These are phyloP conservation scores for Endotricha flammealis DNA, from an alignment of 2,888 invertebrate genomes.

Conservation along the genomic window DNA sequence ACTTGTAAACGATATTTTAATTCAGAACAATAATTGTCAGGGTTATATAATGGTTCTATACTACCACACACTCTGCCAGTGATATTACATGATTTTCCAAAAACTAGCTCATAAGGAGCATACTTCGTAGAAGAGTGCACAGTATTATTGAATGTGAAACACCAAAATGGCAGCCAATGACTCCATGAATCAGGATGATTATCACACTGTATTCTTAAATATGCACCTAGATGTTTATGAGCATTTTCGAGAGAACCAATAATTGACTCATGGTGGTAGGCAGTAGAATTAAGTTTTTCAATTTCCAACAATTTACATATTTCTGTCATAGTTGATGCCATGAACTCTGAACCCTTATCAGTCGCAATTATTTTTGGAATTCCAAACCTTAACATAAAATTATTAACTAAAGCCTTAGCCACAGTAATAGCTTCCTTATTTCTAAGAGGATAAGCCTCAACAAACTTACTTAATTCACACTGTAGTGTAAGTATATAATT, in stretches of 20 bases:
- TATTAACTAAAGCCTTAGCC: slow-evolving; percentile 6
- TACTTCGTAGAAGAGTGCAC: slow-evolving; percentile 19
- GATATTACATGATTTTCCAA: slow-evolving; percentile 18
- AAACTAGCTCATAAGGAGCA: slow-evolving; percentile 19
- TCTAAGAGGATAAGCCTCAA: not conserved
- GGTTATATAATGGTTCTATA: slow-evolving; percentile 19
- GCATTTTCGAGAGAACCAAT: slow-evolving; percentile 16
- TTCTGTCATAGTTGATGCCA: not conserved
- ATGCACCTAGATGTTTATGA: slow-evolving; percentile 14
- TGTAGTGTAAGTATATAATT: not conserved
- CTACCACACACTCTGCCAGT: slow-evolving; percentile 12
- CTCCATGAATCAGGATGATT: slow-evolving; percentile 12
- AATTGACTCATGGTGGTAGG: slow-evolving; percentile 10
- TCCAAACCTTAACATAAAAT: not conserved
- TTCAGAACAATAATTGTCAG: slow-evolving; percentile 14
- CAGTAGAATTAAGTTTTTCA: slow-evolving; percentile 7
- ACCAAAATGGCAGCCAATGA: slow-evolving; percentile 18
- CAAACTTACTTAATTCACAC: not conserved
- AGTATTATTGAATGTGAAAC: slow-evolving; percentile 18
- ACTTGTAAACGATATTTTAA: slow-evolving; percentile 19
- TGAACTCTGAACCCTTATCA: not conserved
- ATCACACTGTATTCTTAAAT: slow-evolving; percentile 13
- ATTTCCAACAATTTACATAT: slow-evolving; percentile 8
- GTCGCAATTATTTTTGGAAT: not conserved
- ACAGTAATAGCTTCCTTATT: not conserved